Base-by-base conservation (phyloP, 2,888 invertebrate genomes). In the Microplitis deprimator region DNA sequence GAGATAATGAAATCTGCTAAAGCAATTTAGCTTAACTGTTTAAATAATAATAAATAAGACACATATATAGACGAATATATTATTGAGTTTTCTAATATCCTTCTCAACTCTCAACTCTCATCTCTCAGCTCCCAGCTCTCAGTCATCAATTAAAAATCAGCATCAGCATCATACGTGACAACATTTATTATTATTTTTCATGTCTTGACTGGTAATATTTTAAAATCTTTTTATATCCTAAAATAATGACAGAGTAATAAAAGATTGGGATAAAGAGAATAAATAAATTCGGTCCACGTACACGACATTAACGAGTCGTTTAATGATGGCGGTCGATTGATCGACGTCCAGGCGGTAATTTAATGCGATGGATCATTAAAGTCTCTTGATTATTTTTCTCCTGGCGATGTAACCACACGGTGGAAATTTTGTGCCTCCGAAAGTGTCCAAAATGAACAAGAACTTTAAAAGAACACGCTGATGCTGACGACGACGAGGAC, bases 281-380 rank as follows among this genome's bases (percentile, higher is more conserved):
- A 62, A 75, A 71, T 75, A 78, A 80, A 80, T 79, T 77, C 77
- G 67, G 73, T 78, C 77, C 78, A 79, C 75, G 79, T 79, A 71
- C 73, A 80, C 10, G 77, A 71, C 75, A 79, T 80, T 76, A 79
- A 79, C 77, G 78, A 77, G 70, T 74, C 72, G 59, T 69, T 75
- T 73, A 71, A 70, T 67, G 78, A 74, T 73, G 71, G 62, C 75
- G 67, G 79, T 79, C 78, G 77, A 80, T 80, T 80, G 80, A 80
- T 79, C 79, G 80, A 77, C 77, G 73, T 62, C 41, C 79, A 77
- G 71, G 78, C 78, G 72, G 75, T 73, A 83, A 80, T 82, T 82
- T 84, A 84, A 85, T 83, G 83, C 81, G 80, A 79, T 73, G 77
- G 81, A 82, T 85, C 84, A 84, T 85, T 84, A 85, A 80, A 81